Evolutionary conservation across 2,113 vertebrate genomes (phyloP), one percentile per base, ranked within the genome.

Genomic region (Phoxinus phoxinus): DNA sequence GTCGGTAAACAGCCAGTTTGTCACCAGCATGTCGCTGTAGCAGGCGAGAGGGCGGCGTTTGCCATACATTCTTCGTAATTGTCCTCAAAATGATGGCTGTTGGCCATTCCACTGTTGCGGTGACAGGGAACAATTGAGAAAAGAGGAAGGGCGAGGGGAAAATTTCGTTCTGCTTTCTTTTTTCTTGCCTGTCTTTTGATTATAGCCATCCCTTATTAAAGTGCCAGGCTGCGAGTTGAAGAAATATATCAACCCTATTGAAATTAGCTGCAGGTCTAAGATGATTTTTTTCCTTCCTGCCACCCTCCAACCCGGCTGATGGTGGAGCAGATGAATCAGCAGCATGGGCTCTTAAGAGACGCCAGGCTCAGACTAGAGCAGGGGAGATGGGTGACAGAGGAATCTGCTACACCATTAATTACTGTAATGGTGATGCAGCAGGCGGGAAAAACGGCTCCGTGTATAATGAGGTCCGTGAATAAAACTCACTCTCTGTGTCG

Each of bases 371-470:
- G 83, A 77, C 85, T 87, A 76, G 84, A 90, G 90, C 90, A 89
- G 89, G 53, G 86, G 84, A 90, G 85, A 86, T 75, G 90, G 85
- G 67, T 81, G 84, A 91, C 87, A 87, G 83, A 86, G 84, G 89
- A 92, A 92, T 91, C 89, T 92, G 91, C 91, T 91, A 90, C 73
- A 67, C 90, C 91, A 92, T 93, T 94, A 91, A 93, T 94, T 94
- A 91, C 90, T 90, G 85, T 92, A 93, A 93, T 93, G 88, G 90
- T 92, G 91, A 92, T 91, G 89, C 63, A 87, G 91, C 84, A 89
- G 89, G 91, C 92, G 91, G 92, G 90, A 92, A 90, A 90, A 91
- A 93, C 91, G 87, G 85, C 90, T 79, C 89, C 3, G 61, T 74
- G 86, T 89, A 89, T 92, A 93, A 92, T 92, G 87, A 92, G 88